These are phyloP conservation scores for Melolontha melolontha DNA, from an alignment of 2,888 invertebrate genomes.

Conservation along the genomic window DNA sequence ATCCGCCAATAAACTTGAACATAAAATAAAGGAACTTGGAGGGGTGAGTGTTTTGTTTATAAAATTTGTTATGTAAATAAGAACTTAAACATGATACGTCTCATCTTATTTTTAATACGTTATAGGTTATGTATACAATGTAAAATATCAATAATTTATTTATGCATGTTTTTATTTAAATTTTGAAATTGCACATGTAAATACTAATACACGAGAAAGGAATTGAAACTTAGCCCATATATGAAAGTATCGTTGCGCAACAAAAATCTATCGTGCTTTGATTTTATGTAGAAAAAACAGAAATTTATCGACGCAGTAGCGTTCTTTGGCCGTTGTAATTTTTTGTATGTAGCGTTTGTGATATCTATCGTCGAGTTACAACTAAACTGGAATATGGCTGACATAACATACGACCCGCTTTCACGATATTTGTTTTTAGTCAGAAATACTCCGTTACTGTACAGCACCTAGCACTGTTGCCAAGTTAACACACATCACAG, in stretches of 20 bases:
- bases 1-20: constrained; percentile 74
- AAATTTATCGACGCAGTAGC: constrained; percentile 40
- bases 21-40: constrained; percentile 78
- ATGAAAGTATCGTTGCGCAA: constrained; percentile 44
- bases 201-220: constrained; percentile 4
- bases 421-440: constrained; percentile 65
- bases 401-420: constrained; percentile 49
- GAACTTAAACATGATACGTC: constrained; percentile 28
- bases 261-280: constrained; percentile 28
- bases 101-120: constrained; percentile 25
- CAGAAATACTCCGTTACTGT: constrained; percentile 60
- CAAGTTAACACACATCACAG: constrained; percentile 44
- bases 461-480: constrained; percentile 49
- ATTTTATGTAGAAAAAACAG: constrained; percentile 35
- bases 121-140: constrained; percentile 36
- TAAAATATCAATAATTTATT: not conserved
- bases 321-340: constrained; percentile 2
- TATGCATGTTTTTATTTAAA: not conserved
- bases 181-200: too few species aligned
- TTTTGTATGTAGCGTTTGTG: not conserved
- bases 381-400: constrained; percentile 31
- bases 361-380: constrained; percentile 5
- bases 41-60: constrained; percentile 70
- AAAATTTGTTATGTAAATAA: constrained; percentile 42
- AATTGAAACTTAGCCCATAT: constrained; percentile 27